Evolutionary conservation across 2,888 invertebrate genomes (phyloP).

Genomic region (Physocephala rufipes): DNA sequence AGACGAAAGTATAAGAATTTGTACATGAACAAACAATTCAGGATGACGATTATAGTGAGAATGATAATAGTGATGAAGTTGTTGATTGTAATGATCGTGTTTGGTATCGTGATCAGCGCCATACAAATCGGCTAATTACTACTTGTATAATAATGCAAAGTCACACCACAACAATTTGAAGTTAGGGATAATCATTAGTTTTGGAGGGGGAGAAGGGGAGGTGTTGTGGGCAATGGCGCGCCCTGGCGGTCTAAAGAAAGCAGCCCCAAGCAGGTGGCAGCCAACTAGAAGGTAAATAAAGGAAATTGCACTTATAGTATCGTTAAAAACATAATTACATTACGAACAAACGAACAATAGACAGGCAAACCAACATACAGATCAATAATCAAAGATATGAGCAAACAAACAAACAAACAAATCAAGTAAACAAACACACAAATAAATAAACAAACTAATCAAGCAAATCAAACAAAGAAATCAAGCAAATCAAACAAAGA

Average conservation of each 20-base stretch:
- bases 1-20: neutral
- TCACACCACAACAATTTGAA: conserved; percentile 6
- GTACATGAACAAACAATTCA: neutral
- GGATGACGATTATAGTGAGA: too few relatives aligned
- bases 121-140: conserved; percentile 34
- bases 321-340: too few relatives aligned
- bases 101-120: conserved; percentile 25
- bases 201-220: too few relatives aligned
- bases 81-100: conserved; percentile 15
- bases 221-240: neutral
- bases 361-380: too few relatives aligned
- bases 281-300: neutral
- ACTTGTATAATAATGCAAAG: conserved; percentile 25
- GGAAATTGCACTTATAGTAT: neutral
- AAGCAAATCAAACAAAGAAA: neutral
- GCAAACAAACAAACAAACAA: too few relatives aligned
- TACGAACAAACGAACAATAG: neutral
- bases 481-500: too few relatives aligned
- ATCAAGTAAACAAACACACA: neutral
- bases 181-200: neutral
- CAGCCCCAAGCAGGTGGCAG: neutral
- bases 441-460: neutral
- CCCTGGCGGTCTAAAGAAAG: neutral
- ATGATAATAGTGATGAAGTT: too few relatives aligned
- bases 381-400: neutral